These are phyloP conservation scores for Micronycteris hirsuta DNA, from an alignment of 2,113 vertebrate species.

Conservation along the genomic window DNA sequence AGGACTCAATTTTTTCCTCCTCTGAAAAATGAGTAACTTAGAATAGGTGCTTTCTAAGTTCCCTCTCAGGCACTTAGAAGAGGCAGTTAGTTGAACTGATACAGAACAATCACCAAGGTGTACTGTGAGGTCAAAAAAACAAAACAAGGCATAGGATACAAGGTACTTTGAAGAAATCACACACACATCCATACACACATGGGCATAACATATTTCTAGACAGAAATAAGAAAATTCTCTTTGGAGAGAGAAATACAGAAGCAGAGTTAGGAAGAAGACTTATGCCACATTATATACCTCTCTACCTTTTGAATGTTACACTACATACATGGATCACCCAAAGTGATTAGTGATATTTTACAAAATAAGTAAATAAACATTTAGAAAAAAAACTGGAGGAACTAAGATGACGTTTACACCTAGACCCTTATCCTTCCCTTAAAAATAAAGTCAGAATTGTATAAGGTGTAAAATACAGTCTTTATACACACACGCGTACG, in stretches of 20 bases:
- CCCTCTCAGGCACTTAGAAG: background rate
- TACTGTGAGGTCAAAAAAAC: background rate
- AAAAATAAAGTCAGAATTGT: background rate
- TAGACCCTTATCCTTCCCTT: background rate
- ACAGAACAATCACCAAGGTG: background rate
- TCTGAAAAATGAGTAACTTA: background rate
- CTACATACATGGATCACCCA: background rate
- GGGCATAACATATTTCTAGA: background rate
- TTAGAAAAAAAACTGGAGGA: background rate
- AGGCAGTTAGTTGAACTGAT: background rate
- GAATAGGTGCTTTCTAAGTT: background rate
- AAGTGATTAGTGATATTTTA: background rate
- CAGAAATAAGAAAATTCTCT: background rate
- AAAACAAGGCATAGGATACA: background rate
- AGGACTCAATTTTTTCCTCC: background rate
- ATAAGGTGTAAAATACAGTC: background rate
- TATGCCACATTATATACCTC: background rate
- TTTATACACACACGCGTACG: background rate
- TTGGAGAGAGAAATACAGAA: background rate
- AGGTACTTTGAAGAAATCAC: background rate
- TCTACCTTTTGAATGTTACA: background rate
- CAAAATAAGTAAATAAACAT: background rate
- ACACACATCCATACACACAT: background rate
- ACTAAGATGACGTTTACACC: background rate
- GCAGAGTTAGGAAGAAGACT: background rate